Percentiles rank a stretch among this genome's conserved stretches.
Evolutionary conservation across 2,797 vertebrate genomes (phyloP).

Genomic region (Sylvia borin): DNA sequence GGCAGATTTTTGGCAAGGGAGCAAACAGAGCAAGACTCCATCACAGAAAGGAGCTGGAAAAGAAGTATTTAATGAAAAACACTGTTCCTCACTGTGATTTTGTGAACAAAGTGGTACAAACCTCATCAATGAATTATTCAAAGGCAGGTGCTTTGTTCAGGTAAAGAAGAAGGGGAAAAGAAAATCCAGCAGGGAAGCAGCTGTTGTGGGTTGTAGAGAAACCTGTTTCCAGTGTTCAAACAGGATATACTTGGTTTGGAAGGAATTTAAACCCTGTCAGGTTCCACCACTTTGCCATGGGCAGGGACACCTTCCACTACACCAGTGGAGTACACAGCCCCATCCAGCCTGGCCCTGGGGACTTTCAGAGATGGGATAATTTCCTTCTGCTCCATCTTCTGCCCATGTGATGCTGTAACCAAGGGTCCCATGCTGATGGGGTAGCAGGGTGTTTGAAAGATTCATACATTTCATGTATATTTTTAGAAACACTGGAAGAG

Average conservation of each 20-base stretch:
- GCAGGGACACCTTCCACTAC: neutral
- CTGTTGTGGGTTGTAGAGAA: neutral
- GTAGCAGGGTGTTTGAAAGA: neutral
- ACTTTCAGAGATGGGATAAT: neutral
- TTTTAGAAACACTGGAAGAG: neutral
- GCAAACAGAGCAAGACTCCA: neutral
- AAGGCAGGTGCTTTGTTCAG: neutral
- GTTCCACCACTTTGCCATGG: neutral
- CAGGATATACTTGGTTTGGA: neutral
- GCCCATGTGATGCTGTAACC: neutral
- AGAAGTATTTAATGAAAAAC: neutral
- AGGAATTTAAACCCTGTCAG: neutral
- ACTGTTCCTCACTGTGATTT: neutral
- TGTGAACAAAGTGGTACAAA: conserved; percentile 37
- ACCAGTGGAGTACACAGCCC: neutral
- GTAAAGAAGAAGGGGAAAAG: neutral
- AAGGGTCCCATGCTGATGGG: neutral
- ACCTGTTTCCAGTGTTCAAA: neutral
- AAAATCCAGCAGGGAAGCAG: neutral
- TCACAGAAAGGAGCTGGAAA: neutral
- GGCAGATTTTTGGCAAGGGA: neutral
- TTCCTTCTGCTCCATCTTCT: neutral
- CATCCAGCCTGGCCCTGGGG: neutral
- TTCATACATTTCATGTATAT: accelerated
- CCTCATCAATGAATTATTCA: conserved; percentile 38